Base-by-base conservation (phyloP, 2,797 vertebrate genomes). In the Squalus acanthias region DNA sequence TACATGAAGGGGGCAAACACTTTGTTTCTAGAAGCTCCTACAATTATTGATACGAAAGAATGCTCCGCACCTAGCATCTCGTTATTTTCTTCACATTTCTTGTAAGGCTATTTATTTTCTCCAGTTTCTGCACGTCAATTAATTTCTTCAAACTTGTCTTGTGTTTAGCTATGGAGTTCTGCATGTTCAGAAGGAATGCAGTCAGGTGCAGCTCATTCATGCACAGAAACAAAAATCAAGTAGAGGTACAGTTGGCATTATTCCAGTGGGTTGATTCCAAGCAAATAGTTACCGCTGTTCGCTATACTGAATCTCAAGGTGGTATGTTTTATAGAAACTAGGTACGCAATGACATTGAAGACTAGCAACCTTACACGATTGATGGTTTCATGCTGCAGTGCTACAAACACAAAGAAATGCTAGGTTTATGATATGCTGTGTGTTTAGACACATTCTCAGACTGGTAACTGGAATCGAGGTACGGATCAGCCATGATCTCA, bases 261-360 rank as follows among this genome's bases (percentile, higher is more conserved):
- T 70, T 46, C 67, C 67, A 39, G 3, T 3, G 67, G 17, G 20
- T 74, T 8, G 50, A 60, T 17, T 76, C 0, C 70, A 33, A 53
- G 4, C 69, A 74, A 74, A 60, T 74, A 50, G 29, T 95, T 95
- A 95, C 94, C 50, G 70, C 94, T 95, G 94, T 95, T 95, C 15
- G 94, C 94, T 74, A 76, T 95, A 76, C 70, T 95, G 70, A 95
- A 74, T 76, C 94, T 76, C 94, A 76, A 33, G 39, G 50, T 95
- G 94, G 50, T 60, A 53, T 74, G 94, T 76, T 72, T 74, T 76
- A 76, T 74, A 95, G 12, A 95, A 95, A 76, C 69, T 76, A 76
- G 2, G 33, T n/a, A 9, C 15, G 12, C 4, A 76, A 39, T 57
- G 70, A 74, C 33, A 95, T 29, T 95, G 70, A 76, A 76, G 70